Evolutionary conservation across 2,113 vertebrate species (phyloP).

Genomic region (Aix galericulata): DNA sequence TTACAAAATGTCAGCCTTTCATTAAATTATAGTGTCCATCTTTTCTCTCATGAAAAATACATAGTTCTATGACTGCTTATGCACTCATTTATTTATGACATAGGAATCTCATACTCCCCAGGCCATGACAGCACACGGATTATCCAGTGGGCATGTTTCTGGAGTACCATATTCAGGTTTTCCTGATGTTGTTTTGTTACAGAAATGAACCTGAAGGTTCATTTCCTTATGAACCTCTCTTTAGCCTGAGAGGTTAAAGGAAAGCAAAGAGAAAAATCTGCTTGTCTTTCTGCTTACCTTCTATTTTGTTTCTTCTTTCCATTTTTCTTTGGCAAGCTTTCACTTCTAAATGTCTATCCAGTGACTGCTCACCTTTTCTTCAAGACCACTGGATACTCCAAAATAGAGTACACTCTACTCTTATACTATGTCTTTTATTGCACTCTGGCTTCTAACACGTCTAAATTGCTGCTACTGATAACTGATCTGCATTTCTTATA

Average conservation of each 20-base stretch:
- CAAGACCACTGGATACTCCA: background rate
- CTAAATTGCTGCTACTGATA: background rate
- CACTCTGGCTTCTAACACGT: background rate
- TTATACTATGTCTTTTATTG: background rate
- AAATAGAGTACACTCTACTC: background rate
- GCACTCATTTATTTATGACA: slow-evolving; percentile 26
- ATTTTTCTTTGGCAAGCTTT: background rate
- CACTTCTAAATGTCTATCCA: background rate
- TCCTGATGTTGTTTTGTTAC: background rate
- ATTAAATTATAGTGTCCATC: background rate
- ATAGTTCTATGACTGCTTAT: background rate
- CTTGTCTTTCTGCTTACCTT: background rate
- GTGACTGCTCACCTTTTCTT: background rate
- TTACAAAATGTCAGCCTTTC: background rate
- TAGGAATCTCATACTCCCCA: background rate
- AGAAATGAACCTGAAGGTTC: background rate
- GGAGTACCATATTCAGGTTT: background rate
- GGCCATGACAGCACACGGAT: background rate
- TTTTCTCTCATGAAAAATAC: slow-evolving; percentile 44
- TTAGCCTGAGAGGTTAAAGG: background rate
- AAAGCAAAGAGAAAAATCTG: background rate
- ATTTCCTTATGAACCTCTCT: too few species aligned
- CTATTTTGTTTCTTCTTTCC: background rate
- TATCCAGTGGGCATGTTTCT: background rate
- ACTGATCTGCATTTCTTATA: background rate